Conservation (phyloP, 2,888 invertebrate genomes). For the Azorinus chamasolen region DNA sequence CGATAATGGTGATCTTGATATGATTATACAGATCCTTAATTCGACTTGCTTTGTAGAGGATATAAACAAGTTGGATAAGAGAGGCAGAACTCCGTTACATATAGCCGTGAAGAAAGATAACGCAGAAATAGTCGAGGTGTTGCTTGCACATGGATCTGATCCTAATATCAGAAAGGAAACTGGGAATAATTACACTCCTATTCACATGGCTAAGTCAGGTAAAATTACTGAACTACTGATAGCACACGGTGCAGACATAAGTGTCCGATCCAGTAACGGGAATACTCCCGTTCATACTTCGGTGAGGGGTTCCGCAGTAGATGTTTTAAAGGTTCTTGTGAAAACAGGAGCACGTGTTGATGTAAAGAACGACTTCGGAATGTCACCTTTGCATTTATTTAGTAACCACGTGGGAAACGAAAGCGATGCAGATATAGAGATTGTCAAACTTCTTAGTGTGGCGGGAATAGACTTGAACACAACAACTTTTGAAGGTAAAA, state of each 20-base stretch:
- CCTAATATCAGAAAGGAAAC: background rate
- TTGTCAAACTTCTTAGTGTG: conserved; percentile 6
- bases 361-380: too few species aligned
- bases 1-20: conserved; percentile 1
- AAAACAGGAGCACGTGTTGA: too few species aligned
- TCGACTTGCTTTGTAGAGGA: background rate
- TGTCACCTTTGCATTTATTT: too few species aligned
- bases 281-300: conserved; percentile 6
- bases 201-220: too few species aligned
- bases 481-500: background rate
- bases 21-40: background rate
- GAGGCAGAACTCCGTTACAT: too few species aligned
- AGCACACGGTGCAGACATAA: too few species aligned
- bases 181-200: too few species aligned
- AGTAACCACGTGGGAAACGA: too few species aligned
- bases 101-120: too few species aligned
- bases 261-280: background rate
- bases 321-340: too few species aligned
- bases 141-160: conserved; percentile 3
- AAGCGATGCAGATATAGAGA: background rate
- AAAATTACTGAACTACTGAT: too few species aligned
- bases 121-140: background rate
- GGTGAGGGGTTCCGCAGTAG: too few species aligned
- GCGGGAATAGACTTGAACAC: conserved; percentile 14
- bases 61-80: background rate